phyloP scores from a whole-genome alignment of 2,113 vertebrate species.

The Semicossyphus pulcher region DNA sequence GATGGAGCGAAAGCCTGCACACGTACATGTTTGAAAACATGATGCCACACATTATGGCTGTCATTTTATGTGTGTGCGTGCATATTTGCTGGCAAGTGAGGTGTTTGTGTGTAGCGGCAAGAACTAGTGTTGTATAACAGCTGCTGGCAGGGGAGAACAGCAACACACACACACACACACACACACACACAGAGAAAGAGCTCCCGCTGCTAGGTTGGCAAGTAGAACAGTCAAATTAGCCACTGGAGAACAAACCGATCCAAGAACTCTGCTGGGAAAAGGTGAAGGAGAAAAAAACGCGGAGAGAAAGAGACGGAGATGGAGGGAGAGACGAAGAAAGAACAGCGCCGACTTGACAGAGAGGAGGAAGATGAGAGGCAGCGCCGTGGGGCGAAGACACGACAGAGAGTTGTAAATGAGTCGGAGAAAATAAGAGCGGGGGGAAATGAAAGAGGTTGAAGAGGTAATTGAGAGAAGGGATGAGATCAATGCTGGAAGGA shows the following conservation, averaged over 20 bases:
- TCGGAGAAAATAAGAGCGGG: constrained; percentile 38
- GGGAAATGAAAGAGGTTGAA: constrained; percentile 18
- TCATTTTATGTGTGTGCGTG: constrained; percentile 9
- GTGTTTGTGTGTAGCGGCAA: constrained; percentile 70
- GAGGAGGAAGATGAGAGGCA: constrained; percentile 38
- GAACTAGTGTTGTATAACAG: constrained; percentile 77
- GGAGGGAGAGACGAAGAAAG: constrained; percentile 13
- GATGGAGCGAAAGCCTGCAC: constrained; percentile 20
- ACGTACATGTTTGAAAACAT: constrained; percentile 20
- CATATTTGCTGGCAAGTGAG: constrained; percentile 57
- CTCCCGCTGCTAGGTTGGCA: constrained; percentile 72
- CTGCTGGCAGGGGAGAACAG: constrained; percentile 71
- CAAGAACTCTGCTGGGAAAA: constrained; percentile 70
- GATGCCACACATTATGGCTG: constrained; percentile 17
- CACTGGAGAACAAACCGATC: constrained; percentile 74
- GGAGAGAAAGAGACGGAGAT: constrained; percentile 15
- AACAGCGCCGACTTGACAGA: constrained; percentile 13
- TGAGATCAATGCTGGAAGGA: not conserved
- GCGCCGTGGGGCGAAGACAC: constrained; percentile 1
- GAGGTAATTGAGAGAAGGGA: constrained; percentile 31
- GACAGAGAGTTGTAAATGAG: constrained; percentile 44
- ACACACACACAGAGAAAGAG: constrained; percentile 44
- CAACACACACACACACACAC: constrained; percentile 46
- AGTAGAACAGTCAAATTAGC: constrained; percentile 82
- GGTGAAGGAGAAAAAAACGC: constrained; percentile 53